A percentile compares a stretch with the other conserved stretches of the same genome.
Conservation (phyloP, 2,113 vertebrate species). For the Antennarius striatus region DNA sequence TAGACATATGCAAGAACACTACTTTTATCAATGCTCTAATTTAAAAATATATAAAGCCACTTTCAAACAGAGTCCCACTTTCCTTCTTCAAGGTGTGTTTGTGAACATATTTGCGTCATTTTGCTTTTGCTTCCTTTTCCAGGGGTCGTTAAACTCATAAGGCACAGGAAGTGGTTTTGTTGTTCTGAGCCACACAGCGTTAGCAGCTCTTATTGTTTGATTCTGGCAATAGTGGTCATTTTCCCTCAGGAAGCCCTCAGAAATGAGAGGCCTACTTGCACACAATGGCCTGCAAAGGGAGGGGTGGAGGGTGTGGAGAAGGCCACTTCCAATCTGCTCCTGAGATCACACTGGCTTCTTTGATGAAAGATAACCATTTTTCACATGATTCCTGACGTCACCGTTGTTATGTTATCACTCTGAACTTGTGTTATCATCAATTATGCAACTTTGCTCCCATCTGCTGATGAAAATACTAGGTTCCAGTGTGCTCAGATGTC, state of each 20-base stretch:
- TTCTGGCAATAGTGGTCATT: slow-evolving; percentile 77
- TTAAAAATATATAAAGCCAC: no score
- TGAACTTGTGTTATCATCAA: background rate
- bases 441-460: background rate
- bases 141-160: slow-evolving; percentile 71
- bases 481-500: slow-evolving; percentile 91
- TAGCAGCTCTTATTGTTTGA: slow-evolving; percentile 81
- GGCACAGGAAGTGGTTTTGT: slow-evolving; percentile 75
- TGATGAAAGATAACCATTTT: slow-evolving; percentile 47
- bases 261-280: slow-evolving; percentile 59
- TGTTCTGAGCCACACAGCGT: slow-evolving; percentile 75
- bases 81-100: slow-evolving; percentile 52
- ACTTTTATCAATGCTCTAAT: no score
- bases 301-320: slow-evolving; percentile 45
- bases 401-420: slow-evolving; percentile 13
- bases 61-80: slow-evolving; percentile 20
- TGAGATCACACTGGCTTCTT: slow-evolving; percentile 50
- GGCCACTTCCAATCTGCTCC: slow-evolving; percentile 45
- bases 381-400: slow-evolving; percentile 23
- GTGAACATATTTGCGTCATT: slow-evolving; percentile 60
- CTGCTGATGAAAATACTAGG: slow-evolving; percentile 59
- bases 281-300: slow-evolving; percentile 75
- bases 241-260: slow-evolving; percentile 81
- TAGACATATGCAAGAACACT: background rate
- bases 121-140: slow-evolving; percentile 70